Percentiles rank a stretch among this genome's conserved stretches.
These are phyloP conservation scores for Willowsia nigromaculata DNA, from an alignment of 2,888 invertebrate genomes.

Conservation along the genomic window DNA sequence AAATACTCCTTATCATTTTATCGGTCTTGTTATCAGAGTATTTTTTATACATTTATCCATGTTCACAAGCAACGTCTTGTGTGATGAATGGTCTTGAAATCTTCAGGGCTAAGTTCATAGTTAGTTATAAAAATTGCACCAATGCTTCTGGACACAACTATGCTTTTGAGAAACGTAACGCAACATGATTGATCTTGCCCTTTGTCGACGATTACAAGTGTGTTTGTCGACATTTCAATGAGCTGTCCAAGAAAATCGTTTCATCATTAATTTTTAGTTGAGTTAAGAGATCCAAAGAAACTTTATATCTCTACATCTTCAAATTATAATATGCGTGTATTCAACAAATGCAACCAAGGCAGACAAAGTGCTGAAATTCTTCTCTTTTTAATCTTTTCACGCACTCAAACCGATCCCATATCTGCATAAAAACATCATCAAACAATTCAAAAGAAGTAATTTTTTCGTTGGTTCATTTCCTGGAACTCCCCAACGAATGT, in stretches of 20 bases:
- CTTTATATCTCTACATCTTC: too few relatives aligned
- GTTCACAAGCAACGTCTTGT: neutral
- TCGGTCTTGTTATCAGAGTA: neutral
- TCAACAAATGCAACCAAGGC: too few relatives aligned
- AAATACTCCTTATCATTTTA: neutral
- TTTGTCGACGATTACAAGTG: neutral
- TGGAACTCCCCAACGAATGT: neutral
- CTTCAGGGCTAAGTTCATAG: slow-evolving; percentile 11
- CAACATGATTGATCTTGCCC: neutral
- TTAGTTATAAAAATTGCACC: neutral
- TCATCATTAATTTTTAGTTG: too few relatives aligned
- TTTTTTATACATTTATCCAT: neutral
- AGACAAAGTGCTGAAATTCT: too few relatives aligned
- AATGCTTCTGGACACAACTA: neutral
- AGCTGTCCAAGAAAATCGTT: neutral
- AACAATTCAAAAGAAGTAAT: too few relatives aligned
- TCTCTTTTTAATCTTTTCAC: too few relatives aligned
- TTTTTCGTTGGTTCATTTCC: neutral
- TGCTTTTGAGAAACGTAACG: neutral
- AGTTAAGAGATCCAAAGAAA: too few relatives aligned
- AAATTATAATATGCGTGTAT: too few relatives aligned
- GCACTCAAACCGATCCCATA: too few relatives aligned
- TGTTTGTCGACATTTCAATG: neutral
- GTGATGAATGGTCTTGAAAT: neutral
- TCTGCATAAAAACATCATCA: too few relatives aligned